A percentile compares a stretch with the other conserved stretches of the same genome.
Conservation (phyloP, 2,113 vertebrate genomes). For the Neolamprologus tretocephalus region DNA sequence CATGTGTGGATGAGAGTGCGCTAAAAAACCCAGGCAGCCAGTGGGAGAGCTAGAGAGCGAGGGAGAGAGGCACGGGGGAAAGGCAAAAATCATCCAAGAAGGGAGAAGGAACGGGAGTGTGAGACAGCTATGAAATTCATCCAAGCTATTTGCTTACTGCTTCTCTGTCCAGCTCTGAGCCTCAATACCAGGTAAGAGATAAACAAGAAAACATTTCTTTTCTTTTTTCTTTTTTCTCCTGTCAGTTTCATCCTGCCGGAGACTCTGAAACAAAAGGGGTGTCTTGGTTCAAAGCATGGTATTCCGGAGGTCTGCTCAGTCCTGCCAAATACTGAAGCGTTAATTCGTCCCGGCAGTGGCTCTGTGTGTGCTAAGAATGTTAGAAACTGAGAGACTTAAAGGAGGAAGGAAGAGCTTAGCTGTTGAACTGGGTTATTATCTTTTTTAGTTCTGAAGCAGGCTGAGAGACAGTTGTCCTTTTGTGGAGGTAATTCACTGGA, state of each 20-base stretch:
- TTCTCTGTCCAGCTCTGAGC: constrained; percentile 73
- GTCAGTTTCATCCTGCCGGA: constrained; percentile 3
- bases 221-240: background rate
- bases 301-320: constrained; percentile 18
- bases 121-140: constrained; percentile 78
- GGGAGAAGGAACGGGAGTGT: constrained; percentile 52
- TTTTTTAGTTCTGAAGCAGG: constrained; percentile 5
- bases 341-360: constrained; percentile 28
- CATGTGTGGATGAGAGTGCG: constrained; percentile 36
- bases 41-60: constrained; percentile 56
- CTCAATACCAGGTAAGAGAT: constrained; percentile 72
- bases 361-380: constrained; percentile 26
- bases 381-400: constrained; percentile 18
- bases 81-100: constrained; percentile 55
- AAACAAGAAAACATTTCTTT: background rate
- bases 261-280: constrained; percentile 25
- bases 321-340: constrained; percentile 18
- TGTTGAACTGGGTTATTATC: constrained; percentile 46
- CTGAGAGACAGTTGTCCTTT: constrained; percentile 52
- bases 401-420: constrained; percentile 32
- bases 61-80: constrained; percentile 52
- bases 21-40: constrained; percentile 58
- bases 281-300: constrained; percentile 17
- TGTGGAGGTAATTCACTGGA: constrained; percentile 41
- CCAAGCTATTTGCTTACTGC: constrained; percentile 71